Base-by-base conservation (phyloP, 2,797 vertebrate genomes). In the Tinamus major region DNA sequence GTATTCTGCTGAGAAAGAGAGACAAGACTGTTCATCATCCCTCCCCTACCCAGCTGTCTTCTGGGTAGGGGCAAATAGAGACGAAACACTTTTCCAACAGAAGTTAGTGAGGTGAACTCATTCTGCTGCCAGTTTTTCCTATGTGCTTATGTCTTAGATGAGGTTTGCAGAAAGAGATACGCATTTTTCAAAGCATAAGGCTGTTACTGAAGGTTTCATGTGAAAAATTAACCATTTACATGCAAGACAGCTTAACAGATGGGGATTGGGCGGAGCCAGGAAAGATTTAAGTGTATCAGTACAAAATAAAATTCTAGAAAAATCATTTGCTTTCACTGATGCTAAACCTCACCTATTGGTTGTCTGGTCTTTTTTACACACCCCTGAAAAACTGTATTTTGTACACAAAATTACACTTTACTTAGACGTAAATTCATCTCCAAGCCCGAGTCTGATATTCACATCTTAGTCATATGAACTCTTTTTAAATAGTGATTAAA, bases 11-110 rank as follows among this genome's bases (percentile, higher is more conserved):
- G 49, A 88, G 61, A 88, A 49, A 17, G 46, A 78, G 84, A 90
- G 71, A 87, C 83, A 93, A 21, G 41, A 35, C n/a, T 92, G 85
- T 95, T 95, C 82, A 87, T 96, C 93, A 96, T 94, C 85, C 68
- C 37, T 76, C 74, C 44, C 33, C 46, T 56, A 70, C 15, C 21
- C 62, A 94, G 77, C 75, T 88, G 78, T 87, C 77, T 77, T 87
- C 49, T 85, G 75, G 62, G 82, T 62, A 87, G 49, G 53, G 88
- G 37, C 41, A 90, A 95, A 95, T 90, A 79, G 59, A 96, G 91
- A 92, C 74, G 44, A 91, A 95, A 90, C 1, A 13, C 41, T 90
- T 94, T 93, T n/a, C 61, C 88, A 69, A 77, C 24, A 77, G 74
- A 90, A 87, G 39, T 37, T 58, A 91, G 77, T 58, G 74, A 77